Evolutionary conservation across 2,797 vertebrate species (phyloP).

Genomic region (Acanthornis magna): DNA sequence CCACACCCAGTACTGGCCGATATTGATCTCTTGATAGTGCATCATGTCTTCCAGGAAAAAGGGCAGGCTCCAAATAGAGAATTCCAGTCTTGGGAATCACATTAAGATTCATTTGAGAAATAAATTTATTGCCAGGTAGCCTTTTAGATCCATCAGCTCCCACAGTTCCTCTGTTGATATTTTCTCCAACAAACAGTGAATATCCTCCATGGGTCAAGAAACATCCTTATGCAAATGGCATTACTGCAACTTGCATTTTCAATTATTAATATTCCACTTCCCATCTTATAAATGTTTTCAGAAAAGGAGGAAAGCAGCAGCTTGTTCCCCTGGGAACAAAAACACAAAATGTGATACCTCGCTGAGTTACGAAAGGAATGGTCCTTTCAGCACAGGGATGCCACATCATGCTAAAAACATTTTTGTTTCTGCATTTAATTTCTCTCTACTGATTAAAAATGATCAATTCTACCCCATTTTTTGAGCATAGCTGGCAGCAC

Average conservation of each 20-base stretch:
- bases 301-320: constrained; percentile 28
- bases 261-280: constrained; percentile 42
- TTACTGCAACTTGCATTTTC: constrained; percentile 19
- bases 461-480: not conserved
- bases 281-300: constrained; percentile 1
- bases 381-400: constrained; percentile 15
- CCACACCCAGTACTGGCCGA: not conserved
- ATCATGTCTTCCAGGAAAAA: not conserved
- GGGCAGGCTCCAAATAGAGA: not conserved
- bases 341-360: not conserved
- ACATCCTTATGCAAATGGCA: constrained; percentile 30
- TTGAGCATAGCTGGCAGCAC: not conserved
- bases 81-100: not conserved
- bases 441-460: constrained; percentile 43
- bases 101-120: constrained; percentile 1
- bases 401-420: not conserved
- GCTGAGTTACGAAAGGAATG: not conserved
- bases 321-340: constrained; percentile 11
- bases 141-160: constrained; percentile 11
- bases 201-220: constrained; percentile 32
- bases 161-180: not conserved
- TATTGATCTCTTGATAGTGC: not conserved
- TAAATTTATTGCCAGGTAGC: not conserved
- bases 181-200: constrained; percentile 5
- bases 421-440: constrained; percentile 29